Conservation (phyloP, 1,140 invertebrate genomes). For the Trachelipus rathkii region DNA sequence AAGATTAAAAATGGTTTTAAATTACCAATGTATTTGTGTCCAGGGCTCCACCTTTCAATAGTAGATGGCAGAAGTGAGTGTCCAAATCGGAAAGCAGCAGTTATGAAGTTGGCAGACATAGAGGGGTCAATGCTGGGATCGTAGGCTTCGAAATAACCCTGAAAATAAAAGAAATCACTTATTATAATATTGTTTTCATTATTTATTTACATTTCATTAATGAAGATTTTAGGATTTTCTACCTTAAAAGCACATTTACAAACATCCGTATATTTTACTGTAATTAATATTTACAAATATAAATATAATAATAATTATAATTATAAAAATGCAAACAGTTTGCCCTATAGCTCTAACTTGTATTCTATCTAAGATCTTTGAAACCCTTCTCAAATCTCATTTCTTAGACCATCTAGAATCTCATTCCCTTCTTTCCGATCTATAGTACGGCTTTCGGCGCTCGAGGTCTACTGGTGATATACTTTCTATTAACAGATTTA, state of each 20-base stretch:
- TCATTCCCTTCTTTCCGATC: too few species aligned
- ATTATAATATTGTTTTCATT: not conserved
- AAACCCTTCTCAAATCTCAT: too few species aligned
- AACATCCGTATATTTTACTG: too few species aligned
- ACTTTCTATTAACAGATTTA: too few species aligned
- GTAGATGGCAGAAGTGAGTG: slow-evolving; percentile 56
- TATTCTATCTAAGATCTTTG: too few species aligned
- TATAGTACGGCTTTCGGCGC: too few species aligned
- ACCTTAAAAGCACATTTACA: not conserved
- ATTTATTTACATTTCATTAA: not conserved
- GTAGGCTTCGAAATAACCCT: slow-evolving; percentile 77
- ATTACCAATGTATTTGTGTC: slow-evolving; percentile 70
- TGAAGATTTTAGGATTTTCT: not conserved
- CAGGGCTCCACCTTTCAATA: slow-evolving; percentile 70
- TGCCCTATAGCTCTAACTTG: too few species aligned
- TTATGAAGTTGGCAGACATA: slow-evolving; percentile 51
- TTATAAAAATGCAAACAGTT: too few species aligned
- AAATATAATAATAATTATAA: not conserved
- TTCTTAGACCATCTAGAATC: too few species aligned
- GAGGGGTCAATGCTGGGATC: slow-evolving; percentile 56
- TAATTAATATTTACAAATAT: not conserved
- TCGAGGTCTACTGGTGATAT: too few species aligned
- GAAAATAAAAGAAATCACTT: slow-evolving; percentile 27
- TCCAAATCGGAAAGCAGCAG: slow-evolving; percentile 56
- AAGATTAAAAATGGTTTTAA: not conserved